Percentiles rank a stretch among this genome's conserved stretches.
Evolutionary conservation across 35 echinoderm and acorn worm genomes (phyloP).

Genomic region (Chiridota heheva): DNA sequence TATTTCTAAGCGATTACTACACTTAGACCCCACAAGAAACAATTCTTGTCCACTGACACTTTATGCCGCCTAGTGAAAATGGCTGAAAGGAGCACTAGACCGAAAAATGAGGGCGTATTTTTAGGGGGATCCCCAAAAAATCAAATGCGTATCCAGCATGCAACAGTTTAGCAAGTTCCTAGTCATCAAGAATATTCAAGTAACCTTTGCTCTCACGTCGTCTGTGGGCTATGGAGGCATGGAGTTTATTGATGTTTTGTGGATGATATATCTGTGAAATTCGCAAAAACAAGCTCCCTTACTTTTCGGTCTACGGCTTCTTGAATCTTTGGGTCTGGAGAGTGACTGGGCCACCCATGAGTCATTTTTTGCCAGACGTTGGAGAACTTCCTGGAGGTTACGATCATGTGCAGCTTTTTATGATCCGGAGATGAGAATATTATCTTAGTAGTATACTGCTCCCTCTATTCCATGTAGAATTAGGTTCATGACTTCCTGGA

Average conservation of each 20-base stretch:
- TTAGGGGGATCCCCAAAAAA: slow-evolving; percentile 39
- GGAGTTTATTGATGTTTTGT: no score
- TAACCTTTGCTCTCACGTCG: no score
- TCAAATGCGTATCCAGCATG: no score
- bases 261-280: no score
- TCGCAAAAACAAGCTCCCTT: no score
- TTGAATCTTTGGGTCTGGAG: no score
- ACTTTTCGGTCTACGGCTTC: no score
- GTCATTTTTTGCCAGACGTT: slow-evolving; percentile 10
- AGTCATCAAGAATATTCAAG: no score
- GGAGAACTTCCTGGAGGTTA: slow-evolving; percentile 4
- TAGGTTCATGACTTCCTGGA: slow-evolving; percentile 35
- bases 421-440: background rate
- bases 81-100: no score
- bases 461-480: slow-evolving; percentile 13
- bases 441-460: slow-evolving; percentile 20
- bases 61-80: slow-evolving; percentile 39
- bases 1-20: slow-evolving; percentile 32
- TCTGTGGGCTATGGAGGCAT: no score
- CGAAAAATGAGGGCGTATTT: no score
- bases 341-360: no score
- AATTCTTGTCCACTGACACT: slow-evolving; percentile 35
- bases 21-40: slow-evolving; percentile 42
- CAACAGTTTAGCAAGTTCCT: slow-evolving; percentile 25
- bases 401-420: background rate